Evolutionary conservation across 1,140 invertebrate genomes (phyloP).

Genomic region (Megalopta genalis): DNA sequence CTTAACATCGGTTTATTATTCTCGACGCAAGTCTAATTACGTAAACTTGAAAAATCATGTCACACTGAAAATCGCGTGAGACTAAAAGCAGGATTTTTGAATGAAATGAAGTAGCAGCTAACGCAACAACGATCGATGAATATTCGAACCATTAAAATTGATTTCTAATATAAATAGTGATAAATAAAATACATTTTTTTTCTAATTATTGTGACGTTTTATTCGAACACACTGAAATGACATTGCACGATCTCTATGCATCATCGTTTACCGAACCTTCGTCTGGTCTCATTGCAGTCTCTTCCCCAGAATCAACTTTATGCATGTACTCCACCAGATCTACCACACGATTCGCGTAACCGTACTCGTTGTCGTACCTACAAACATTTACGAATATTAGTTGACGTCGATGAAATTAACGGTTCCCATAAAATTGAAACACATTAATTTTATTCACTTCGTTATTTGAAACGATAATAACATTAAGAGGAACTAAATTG

Average conservation of each 20-base stretch:
- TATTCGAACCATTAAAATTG: not conserved
- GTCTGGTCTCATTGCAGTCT: constrained; percentile 9
- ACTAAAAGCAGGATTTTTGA: not conserved
- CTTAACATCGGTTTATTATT: too few species aligned
- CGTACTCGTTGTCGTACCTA: constrained; percentile 88
- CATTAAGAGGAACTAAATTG: too few species aligned
- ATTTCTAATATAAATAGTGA: not conserved
- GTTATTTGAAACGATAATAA: too few species aligned
- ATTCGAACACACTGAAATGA: too few species aligned
- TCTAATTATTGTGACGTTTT: not conserved
- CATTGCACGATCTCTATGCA: too few species aligned
- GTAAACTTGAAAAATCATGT: too few species aligned
- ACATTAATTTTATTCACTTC: too few species aligned
- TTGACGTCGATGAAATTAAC: too few species aligned
- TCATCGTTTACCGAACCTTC: not conserved
- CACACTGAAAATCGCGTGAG: not conserved
- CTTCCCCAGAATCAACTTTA: constrained; percentile 53
- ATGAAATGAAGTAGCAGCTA: too few species aligned
- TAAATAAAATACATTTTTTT: not conserved
- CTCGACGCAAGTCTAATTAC: not conserved
- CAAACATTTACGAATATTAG: not conserved
- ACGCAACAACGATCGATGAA: too few species aligned
- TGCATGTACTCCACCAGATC: constrained; percentile 83
- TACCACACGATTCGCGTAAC: constrained; percentile 84
- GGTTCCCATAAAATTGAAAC: too few species aligned